Evolutionary conservation across 2,797 vertebrate genomes (phyloP).

Genomic region (Chelon labrosus): DNA sequence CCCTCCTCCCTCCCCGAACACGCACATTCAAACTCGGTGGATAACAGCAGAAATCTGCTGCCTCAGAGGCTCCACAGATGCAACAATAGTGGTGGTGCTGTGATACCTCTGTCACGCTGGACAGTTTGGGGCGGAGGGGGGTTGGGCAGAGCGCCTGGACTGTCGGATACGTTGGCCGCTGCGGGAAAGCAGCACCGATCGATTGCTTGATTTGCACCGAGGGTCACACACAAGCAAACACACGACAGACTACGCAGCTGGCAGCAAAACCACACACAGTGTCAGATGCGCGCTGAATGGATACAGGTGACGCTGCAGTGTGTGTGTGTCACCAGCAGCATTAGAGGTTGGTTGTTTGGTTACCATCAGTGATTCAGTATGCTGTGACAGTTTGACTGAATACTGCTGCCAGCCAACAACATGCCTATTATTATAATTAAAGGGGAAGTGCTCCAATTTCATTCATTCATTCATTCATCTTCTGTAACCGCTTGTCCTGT

Average conservation of each 20-base stretch:
- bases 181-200: constrained; percentile 43
- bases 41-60: constrained; percentile 48
- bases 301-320: constrained; percentile 8
- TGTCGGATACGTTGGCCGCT: constrained; percentile 40
- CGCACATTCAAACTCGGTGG: constrained; percentile 26
- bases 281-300: not conserved
- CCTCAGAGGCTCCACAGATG: constrained; percentile 31
- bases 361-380: constrained; percentile 3
- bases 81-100: constrained; percentile 37
- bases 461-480: not conserved
- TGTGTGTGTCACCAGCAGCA: constrained; percentile 1
- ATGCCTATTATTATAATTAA: not conserved
- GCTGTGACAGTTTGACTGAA: constrained; percentile 23
- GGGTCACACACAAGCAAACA: constrained; percentile 23
- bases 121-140: constrained; percentile 18
- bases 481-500: too few relatives aligned
- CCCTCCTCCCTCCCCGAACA: constrained; percentile 1
- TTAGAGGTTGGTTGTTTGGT: constrained; percentile 7
- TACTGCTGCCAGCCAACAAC: constrained; percentile 1
- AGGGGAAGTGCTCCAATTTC: not conserved
- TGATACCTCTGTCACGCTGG: constrained; percentile 32
- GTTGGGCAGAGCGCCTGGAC: constrained; percentile 27
- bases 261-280: constrained; percentile 7
- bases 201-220: constrained; percentile 10
- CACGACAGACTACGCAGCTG: not conserved